A percentile compares a stretch with the other conserved stretches of the same genome.
Conservation (phyloP, 2,113 vertebrate species). For the Zosterops hypoxanthus region DNA sequence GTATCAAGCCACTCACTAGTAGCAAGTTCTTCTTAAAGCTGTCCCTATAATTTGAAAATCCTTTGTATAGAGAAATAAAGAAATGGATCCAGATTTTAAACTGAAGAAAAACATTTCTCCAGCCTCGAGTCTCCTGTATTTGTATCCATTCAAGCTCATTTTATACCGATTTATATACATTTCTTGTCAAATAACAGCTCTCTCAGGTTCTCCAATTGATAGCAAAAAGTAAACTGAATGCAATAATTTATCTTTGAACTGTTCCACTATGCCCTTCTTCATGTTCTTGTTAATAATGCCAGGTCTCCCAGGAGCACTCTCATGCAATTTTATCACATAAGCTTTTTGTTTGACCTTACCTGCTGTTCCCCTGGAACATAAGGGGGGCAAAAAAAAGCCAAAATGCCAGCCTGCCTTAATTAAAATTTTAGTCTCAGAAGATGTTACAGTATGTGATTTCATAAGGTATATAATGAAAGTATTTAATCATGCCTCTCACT, state of each 20-base stretch:
- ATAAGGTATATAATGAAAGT: conserved; percentile 57
- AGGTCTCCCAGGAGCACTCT: conserved; percentile 52
- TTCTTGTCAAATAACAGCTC: conserved; percentile 25
- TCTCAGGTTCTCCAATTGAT: not conserved
- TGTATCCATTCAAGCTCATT: not conserved
- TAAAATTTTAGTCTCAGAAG: conserved; percentile 71
- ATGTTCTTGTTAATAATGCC: conserved; percentile 71
- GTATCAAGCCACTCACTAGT: not conserved
- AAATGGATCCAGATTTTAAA: not conserved
- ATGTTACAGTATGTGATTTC: conserved; percentile 50
- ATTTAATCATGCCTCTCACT: conserved; percentile 27
- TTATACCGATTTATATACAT: not conserved
- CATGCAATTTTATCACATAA: conserved; percentile 37
- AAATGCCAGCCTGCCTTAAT: conserved; percentile 71
- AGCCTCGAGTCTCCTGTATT: not conserved
- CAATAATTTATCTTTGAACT: conserved; percentile 63
- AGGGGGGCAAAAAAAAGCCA: not conserved
- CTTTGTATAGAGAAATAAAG: not conserved
- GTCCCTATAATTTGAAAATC: conserved; percentile 1
- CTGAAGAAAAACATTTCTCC: not conserved
- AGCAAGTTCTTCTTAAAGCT: conserved; percentile 8
- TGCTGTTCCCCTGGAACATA: conserved; percentile 36
- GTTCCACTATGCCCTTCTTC: conserved; percentile 48
- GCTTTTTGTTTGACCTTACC: conserved; percentile 58
- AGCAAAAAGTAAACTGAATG: conserved; percentile 9